A percentile compares a stretch with the other conserved stretches of the same genome.
Conservation (phyloP, 2,888 invertebrate species). For the Mycalesis mineus region DNA sequence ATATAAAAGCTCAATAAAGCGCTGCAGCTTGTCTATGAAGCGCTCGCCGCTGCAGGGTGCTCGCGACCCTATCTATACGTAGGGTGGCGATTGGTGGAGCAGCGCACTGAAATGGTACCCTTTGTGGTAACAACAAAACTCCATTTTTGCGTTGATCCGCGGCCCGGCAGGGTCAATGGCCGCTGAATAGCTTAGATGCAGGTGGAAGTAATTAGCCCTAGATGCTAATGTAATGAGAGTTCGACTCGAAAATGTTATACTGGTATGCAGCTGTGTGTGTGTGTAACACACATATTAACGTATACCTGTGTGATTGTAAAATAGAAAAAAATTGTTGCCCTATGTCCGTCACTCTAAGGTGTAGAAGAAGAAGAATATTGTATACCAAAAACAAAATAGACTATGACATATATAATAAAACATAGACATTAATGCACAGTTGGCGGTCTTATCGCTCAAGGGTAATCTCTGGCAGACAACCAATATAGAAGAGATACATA, state of each 20-base stretch:
- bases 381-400: too few species aligned
- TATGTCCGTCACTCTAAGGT: too few species aligned
- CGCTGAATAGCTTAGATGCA: conserved; percentile 37
- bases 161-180: conserved; percentile 60
- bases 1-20: conserved; percentile 19
- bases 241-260: not conserved
- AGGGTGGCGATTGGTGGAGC: conserved; percentile 56
- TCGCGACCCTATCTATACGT: conserved; percentile 66
- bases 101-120: conserved; percentile 60
- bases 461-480: too few species aligned
- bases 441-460: too few species aligned
- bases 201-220: conserved; percentile 25
- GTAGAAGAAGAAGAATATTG: too few species aligned
- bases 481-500: too few species aligned
- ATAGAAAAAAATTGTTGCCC: too few species aligned
- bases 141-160: conserved; percentile 68
- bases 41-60: conserved; percentile 51
- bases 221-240: conserved; percentile 16
- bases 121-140: conserved; percentile 60
- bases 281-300: not conserved
- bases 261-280: not conserved
- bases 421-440: too few species aligned
- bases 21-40: conserved; percentile 53
- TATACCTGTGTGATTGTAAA: too few species aligned
- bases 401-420: too few species aligned